phyloP scores from a whole-genome alignment of 2,113 vertebrate species.

The Ia io region DNA sequence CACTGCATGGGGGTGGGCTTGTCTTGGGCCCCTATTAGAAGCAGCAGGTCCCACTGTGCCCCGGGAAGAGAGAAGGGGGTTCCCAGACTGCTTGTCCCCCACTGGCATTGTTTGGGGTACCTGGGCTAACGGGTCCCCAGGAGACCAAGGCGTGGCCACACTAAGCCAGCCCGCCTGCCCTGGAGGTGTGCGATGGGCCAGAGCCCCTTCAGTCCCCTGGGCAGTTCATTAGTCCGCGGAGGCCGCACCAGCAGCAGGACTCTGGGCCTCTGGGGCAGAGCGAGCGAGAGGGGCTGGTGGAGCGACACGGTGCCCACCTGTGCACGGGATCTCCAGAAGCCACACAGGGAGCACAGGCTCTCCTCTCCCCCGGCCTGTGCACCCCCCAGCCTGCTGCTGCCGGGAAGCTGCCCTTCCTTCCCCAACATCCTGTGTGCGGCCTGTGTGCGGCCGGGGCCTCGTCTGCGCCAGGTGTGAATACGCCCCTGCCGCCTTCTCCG shows the following conservation, averaged over 20 bases:
- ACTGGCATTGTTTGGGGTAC: not conserved
- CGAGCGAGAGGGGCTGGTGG: not conserved
- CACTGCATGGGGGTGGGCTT: fast-evolving
- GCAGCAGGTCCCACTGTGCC: not conserved
- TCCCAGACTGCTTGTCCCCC: not conserved
- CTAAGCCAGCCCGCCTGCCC: not conserved
- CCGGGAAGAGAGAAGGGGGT: too few relatives aligned
- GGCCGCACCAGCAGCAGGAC: not conserved
- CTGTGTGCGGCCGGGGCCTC: not conserved
- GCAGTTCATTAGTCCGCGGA: not conserved
- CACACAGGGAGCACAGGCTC: not conserved
- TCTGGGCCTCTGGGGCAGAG: not conserved
- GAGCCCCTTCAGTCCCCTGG: not conserved
- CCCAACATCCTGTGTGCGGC: conserved; percentile 61
- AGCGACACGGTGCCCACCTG: too few relatives aligned
- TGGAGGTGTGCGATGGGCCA: not conserved
- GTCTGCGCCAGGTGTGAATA: not conserved
- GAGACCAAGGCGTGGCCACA: not conserved
- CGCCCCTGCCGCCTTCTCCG: not conserved
- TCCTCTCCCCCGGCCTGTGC: not conserved
- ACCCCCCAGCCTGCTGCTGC: not conserved
- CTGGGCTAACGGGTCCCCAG: not conserved
- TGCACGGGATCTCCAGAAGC: not conserved
- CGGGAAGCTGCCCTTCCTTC: not conserved
- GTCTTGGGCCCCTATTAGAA: not conserved